Evolutionary conservation across 2,888 invertebrate species (phyloP).

Genomic region (Athripsodes cinereus): DNA sequence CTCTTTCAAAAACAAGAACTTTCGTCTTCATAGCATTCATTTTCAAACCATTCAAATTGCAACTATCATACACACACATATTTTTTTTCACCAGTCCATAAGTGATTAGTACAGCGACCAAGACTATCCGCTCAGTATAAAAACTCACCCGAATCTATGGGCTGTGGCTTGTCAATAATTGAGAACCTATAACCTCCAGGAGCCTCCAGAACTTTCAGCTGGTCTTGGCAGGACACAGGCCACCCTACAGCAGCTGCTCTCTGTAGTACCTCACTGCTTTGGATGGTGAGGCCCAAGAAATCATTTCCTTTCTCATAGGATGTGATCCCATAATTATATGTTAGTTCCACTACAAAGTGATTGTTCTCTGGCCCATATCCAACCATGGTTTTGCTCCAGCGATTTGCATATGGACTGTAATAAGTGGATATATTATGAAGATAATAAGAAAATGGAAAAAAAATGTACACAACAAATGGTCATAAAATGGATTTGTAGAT

Average conservation of each 20-base stretch:
- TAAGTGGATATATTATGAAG: background rate
- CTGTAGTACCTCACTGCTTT: constrained; percentile 68
- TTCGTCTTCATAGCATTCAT: no score
- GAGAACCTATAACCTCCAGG: constrained; percentile 91
- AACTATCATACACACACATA: no score
- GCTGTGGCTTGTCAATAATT: constrained; percentile 67
- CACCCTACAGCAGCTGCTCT: constrained; percentile 67
- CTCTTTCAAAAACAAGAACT: no score
- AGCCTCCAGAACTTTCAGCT: constrained; percentile 62
- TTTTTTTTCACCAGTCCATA: no score
- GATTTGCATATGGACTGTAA: constrained; percentile 87
- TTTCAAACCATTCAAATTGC: no score
- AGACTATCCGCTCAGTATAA: no score
- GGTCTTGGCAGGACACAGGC: constrained; percentile 62
- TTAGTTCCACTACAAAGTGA: constrained; percentile 94
- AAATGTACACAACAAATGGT: no score
- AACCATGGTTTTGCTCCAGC: constrained; percentile 99
- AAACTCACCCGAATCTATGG: constrained; percentile 54
- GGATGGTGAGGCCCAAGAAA: constrained; percentile 78
- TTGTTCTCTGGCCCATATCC: constrained; percentile 94
- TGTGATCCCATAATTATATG: constrained; percentile 93
- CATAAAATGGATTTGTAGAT: no score
- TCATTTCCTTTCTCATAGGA: constrained; percentile 88
- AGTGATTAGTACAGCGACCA: no score
- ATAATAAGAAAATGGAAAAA: no score